Evolutionary conservation across 1,140 invertebrate genomes (phyloP).

Genomic region (Drosophila mojavensis): DNA sequence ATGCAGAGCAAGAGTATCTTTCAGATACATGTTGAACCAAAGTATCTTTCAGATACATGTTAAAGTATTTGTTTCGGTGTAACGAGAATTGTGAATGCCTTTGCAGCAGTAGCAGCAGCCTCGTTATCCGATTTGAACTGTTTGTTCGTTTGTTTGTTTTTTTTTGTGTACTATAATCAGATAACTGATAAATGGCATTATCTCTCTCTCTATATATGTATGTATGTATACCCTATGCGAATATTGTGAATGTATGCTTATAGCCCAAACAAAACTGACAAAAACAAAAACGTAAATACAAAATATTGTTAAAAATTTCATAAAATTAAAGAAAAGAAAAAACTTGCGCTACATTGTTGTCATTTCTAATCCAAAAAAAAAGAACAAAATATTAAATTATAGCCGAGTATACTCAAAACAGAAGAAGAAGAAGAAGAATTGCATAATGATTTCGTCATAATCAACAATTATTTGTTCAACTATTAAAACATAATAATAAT

Average conservation of each 20-base stretch:
- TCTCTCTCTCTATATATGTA: background rate
- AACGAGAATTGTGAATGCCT: conserved; percentile 3
- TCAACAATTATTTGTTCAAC: conserved; percentile 34
- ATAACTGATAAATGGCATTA: conserved; percentile 7
- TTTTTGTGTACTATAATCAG: conserved; percentile 34
- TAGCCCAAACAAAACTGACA: background rate
- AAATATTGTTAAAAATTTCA: conserved; percentile 32
- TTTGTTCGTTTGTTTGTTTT: background rate
- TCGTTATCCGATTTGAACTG: conserved; percentile 23
- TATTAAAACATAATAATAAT: conserved; percentile 4
- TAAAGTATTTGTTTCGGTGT: conserved; percentile 1
- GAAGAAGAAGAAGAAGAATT: conserved; percentile 26
- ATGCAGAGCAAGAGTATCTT: conserved; percentile 11
- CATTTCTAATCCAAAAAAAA: conserved; percentile 31
- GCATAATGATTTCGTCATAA: conserved; percentile 53
- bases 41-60: conserved; percentile 19
- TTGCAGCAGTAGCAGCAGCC: conserved; percentile 4
- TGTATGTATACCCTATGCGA: conserved; percentile 11
- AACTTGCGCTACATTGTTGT: conserved; percentile 69
- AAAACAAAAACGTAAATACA: background rate
- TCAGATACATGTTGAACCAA: background rate
- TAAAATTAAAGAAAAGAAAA: conserved; percentile 16
- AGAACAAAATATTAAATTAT: conserved; percentile 28
- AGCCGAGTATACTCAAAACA: conserved; percentile 56
- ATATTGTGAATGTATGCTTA: conserved; percentile 18